phyloP scores from a whole-genome alignment of 2,113 vertebrate genomes.

The Rhynchopsitta pachyrhyncha region DNA sequence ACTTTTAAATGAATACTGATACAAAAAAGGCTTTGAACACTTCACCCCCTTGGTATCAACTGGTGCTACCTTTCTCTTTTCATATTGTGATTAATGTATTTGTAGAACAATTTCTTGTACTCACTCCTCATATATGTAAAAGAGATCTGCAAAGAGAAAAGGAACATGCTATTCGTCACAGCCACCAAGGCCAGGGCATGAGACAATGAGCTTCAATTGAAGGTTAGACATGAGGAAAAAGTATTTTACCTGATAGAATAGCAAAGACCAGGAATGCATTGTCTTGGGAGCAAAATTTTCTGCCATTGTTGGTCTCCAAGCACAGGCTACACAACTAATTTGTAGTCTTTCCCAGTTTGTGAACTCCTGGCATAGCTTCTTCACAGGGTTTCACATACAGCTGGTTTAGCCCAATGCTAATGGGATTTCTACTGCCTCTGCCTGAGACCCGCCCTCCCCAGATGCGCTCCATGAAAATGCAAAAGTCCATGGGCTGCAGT shows the following conservation, averaged over 20 bases:
- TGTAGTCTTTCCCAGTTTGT: not conserved
- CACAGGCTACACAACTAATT: not conserved
- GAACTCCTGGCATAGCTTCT: not conserved
- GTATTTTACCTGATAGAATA: not conserved
- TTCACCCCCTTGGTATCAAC: slow-evolving; percentile 16
- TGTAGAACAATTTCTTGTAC: slow-evolving; percentile 40
- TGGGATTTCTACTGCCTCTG: not conserved
- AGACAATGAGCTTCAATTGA: slow-evolving; percentile 37
- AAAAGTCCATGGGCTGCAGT: not conserved
- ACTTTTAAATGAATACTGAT: slow-evolving; percentile 40
- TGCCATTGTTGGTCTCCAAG: not conserved
- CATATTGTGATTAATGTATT: slow-evolving; percentile 39
- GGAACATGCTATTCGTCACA: slow-evolving; percentile 3
- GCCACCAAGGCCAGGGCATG: not conserved
- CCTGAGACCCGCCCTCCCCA: not conserved
- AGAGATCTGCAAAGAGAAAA: slow-evolving; percentile 35
- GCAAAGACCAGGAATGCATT: not conserved
- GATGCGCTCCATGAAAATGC: not conserved
- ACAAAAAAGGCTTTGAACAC: slow-evolving; percentile 45
- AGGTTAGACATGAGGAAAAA: not conserved
- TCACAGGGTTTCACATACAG: not conserved
- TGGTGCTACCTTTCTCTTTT: slow-evolving; percentile 29
- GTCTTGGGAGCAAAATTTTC: not conserved
- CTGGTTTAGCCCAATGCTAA: not conserved
- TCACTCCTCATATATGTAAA: slow-evolving; percentile 45